A percentile compares a stretch with the other conserved stretches of the same genome.
Evolutionary conservation across 2,797 vertebrate species (phyloP).

Genomic region (Mallotus villosus): DNA sequence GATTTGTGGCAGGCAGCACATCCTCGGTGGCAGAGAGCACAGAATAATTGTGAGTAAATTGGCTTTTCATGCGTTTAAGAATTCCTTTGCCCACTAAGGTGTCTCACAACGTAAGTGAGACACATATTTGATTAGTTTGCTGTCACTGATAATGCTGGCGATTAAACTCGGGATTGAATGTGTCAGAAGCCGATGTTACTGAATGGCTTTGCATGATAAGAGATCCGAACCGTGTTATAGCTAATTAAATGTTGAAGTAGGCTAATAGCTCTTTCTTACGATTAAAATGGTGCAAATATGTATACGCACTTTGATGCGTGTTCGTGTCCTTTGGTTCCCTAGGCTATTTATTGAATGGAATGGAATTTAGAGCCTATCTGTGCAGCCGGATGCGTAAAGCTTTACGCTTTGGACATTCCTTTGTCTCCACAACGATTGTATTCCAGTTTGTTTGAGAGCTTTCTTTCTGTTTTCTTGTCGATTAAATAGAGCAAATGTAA

Average conservation of each 20-base stretch:
- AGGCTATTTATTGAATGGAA: constrained; percentile 26
- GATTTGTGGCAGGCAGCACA: constrained; percentile 65
- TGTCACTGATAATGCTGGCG: constrained; percentile 18
- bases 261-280: constrained; percentile 45
- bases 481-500: constrained; percentile 34
- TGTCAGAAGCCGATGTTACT: constrained; percentile 24
- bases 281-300: constrained; percentile 45
- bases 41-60: constrained; percentile 73
- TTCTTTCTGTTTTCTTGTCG: constrained; percentile 37
- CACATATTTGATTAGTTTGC: constrained; percentile 21
- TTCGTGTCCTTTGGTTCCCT: constrained; percentile 27
- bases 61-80: constrained; percentile 33
- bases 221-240: constrained; percentile 37
- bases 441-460: constrained; percentile 51
- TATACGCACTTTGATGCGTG: constrained; percentile 31
- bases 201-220: constrained; percentile 37
- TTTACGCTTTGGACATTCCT: constrained; percentile 70
- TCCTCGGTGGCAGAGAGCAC: constrained; percentile 58
- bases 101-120: constrained; percentile 3
- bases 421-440: constrained; percentile 63
- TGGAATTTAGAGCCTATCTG: constrained; percentile 28
- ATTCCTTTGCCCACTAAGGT: constrained; percentile 20
- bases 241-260: constrained; percentile 55
- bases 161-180: constrained; percentile 43
- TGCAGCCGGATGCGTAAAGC: constrained; percentile 64